Conservation (phyloP, 2,888 invertebrate genomes). For the Scaptodrosophila latifasciaeformis region DNA sequence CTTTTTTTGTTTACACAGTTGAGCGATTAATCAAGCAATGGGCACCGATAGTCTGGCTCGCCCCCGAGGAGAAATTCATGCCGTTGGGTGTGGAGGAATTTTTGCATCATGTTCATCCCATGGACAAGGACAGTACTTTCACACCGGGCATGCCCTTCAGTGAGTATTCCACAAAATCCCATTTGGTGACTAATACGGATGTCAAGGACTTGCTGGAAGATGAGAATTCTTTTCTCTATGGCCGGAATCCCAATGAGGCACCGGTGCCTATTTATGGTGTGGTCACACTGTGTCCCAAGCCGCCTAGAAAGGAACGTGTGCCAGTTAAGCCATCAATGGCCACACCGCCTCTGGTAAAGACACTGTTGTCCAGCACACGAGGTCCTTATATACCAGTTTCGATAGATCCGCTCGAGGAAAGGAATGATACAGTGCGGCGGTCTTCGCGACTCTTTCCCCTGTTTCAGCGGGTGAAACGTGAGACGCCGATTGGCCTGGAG, state of each 20-base stretch:
- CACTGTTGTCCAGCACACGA: conserved; percentile 50
- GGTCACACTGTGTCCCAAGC: conserved; percentile 75
- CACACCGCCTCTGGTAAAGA: conserved; percentile 1
- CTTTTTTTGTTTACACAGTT: conserved; percentile 53
- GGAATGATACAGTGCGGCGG: conserved; percentile 60
- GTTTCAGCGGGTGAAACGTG: conserved; percentile 61
- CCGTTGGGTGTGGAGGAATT: conserved; percentile 80
- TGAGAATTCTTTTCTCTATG: conserved; percentile 78
- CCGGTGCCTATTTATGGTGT: conserved; percentile 79
- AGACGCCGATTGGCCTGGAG: conserved; percentile 19
- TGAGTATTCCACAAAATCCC: conserved; percentile 75
- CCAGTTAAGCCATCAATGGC: background rate
- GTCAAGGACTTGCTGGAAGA: conserved; percentile 72
- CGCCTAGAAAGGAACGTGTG: conserved; percentile 10
- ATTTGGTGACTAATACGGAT: conserved; percentile 76
- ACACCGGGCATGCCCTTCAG: conserved; percentile 63
- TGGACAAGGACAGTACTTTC: conserved; percentile 66
- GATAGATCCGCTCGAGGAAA: conserved; percentile 62
- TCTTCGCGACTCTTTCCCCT: conserved; percentile 70
- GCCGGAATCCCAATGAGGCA: conserved; percentile 77
- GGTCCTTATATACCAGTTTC: conserved; percentile 72
- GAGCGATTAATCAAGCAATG: conserved; percentile 77
- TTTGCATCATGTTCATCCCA: conserved; percentile 77
- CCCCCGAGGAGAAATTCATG: conserved; percentile 80
- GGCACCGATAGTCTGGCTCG: conserved; percentile 82